Conservation (phyloP, 2,888 invertebrate genomes). For the Chydorus sphaericus region DNA sequence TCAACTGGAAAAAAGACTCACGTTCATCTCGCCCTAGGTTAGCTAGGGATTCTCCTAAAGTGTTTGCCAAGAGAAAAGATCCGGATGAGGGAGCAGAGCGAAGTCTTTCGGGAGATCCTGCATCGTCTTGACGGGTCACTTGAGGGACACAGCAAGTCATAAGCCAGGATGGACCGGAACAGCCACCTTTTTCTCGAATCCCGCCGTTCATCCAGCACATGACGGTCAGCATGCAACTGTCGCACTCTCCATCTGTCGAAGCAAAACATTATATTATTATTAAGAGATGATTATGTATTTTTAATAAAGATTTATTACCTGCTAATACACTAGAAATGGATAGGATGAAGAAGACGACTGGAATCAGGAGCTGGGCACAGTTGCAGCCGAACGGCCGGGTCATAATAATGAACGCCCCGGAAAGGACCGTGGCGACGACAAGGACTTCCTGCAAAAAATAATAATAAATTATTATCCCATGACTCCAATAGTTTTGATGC, state of each 20-base stretch:
- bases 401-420: conserved; percentile 3
- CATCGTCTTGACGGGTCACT: conserved; percentile 14
- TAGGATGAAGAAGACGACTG: neutral
- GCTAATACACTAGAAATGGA: no score
- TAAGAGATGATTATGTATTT: no score
- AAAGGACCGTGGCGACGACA: neutral
- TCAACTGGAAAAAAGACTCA: no score
- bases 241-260: conserved; percentile 20
- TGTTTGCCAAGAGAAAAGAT: neutral
- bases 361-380: neutral
- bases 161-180: conserved; percentile 27
- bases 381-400: neutral
- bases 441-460: no score
- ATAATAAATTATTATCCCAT: no score
- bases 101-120: neutral
- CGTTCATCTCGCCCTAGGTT: conserved; percentile 6
- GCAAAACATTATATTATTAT: no score
- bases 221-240: conserved; percentile 50
- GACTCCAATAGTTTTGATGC: no score
- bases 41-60: conserved; percentile 2
- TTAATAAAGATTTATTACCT: no score
- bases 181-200: conserved; percentile 40
- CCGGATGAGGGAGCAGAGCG: neutral
- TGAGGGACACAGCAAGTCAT: conserved; percentile 49
- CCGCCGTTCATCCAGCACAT: conserved; percentile 64